phyloP scores from a whole-genome alignment of 2,113 vertebrate genomes.

The Corydoras sp. region DNA sequence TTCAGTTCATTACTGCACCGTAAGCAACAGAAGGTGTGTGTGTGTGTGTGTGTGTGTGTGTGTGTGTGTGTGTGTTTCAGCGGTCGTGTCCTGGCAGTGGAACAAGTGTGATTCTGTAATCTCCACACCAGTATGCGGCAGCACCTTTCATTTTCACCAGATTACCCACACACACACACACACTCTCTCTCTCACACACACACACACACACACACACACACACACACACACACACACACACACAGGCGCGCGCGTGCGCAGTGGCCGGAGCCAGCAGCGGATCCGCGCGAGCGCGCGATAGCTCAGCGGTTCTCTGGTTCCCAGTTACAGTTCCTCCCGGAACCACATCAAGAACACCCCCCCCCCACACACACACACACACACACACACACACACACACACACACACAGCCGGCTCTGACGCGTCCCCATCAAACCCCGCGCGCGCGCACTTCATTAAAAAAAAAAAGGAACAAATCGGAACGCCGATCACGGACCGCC shows the following conservation, averaged over 20 bases:
- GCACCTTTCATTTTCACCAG: slow-evolving; percentile 70
- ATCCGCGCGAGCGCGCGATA: slow-evolving; percentile 47
- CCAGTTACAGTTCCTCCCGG: slow-evolving; percentile 63
- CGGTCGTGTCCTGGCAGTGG: slow-evolving; percentile 52
- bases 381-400: slow-evolving; percentile 68
- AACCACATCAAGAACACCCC: slow-evolving; percentile 63
- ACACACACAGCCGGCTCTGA: slow-evolving; percentile 43
- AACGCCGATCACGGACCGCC: slow-evolving; percentile 48
- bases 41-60: slow-evolving; percentile 42
- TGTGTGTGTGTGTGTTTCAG: slow-evolving; percentile 34
- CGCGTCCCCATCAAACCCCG: slow-evolving; percentile 52
- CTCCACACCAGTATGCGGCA: slow-evolving; percentile 67
- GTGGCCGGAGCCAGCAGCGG: slow-evolving; percentile 25
- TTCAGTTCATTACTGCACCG: slow-evolving; percentile 22
- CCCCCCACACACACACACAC: slow-evolving; percentile 60
- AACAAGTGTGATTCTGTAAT: slow-evolving; percentile 62
- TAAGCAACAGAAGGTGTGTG: slow-evolving; percentile 41
- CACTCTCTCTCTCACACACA: slow-evolving; percentile 19
- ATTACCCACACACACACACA: slow-evolving; percentile 59
- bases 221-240: slow-evolving; percentile 25
- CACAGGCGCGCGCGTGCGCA: slow-evolving; percentile 22
- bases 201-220: slow-evolving; percentile 24
- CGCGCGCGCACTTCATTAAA: slow-evolving; percentile 24
- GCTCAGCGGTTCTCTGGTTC: slow-evolving; percentile 70
- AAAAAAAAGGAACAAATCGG: slow-evolving; percentile 51